A percentile compares a stretch with the other conserved stretches of the same genome.
Evolutionary conservation across 1,140 invertebrate species (phyloP).

Genomic region (Drosophila pallidifrons): DNA sequence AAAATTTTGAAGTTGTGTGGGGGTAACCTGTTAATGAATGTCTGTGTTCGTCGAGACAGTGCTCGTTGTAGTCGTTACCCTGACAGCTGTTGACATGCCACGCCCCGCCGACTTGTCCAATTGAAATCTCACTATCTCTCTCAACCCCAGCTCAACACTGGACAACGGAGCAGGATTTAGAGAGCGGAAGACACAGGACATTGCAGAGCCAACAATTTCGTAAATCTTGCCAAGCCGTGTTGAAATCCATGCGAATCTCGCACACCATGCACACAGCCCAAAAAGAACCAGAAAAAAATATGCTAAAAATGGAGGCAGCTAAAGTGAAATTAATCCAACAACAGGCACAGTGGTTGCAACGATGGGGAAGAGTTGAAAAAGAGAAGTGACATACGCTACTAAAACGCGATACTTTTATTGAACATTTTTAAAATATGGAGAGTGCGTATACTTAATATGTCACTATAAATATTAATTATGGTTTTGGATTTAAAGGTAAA

Average conservation of each 20-base stretch:
- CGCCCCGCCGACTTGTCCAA: conserved; percentile 45
- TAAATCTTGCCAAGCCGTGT: conserved; percentile 51
- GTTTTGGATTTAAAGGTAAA: too few species aligned
- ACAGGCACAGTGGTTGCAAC: conserved; percentile 23
- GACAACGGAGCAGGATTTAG: not conserved
- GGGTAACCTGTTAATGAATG: conserved; percentile 40
- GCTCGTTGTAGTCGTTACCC: not conserved
- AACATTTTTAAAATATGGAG: too few species aligned
- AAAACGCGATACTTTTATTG: too few species aligned
- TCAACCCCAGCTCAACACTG: conserved; percentile 8
- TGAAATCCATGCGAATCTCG: conserved; percentile 47
- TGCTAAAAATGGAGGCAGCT: conserved; percentile 38
- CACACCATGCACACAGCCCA: conserved; percentile 3
- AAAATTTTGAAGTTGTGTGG: conserved; percentile 15
- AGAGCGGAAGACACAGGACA: not conserved
- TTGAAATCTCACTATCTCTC: conserved; percentile 27
- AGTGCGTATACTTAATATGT: too few species aligned
- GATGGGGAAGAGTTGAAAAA: too few species aligned
- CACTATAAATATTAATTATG: too few species aligned
- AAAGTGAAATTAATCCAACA: conserved; percentile 53
- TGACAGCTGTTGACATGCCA: conserved; percentile 67
- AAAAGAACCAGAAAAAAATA: conserved; percentile 28
- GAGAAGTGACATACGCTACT: too few species aligned
- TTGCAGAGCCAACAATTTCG: conserved; percentile 23
- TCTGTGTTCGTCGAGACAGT: conserved; percentile 22